Conservation (phyloP, 2,888 invertebrate genomes). For the Agrypnus murinus region DNA sequence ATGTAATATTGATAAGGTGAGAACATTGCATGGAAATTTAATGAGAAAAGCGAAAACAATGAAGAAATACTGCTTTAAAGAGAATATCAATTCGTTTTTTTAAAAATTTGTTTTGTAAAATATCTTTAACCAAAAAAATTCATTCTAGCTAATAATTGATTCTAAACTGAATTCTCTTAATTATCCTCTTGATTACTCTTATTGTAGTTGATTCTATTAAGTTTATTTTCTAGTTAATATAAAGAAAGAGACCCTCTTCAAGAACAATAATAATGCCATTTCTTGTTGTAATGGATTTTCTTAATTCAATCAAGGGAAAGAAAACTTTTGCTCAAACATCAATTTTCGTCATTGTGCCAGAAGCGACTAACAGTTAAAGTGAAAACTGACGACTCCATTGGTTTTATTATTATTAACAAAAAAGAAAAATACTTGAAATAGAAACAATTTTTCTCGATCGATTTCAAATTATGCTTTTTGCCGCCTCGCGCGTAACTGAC, state of each 20-base stretch:
- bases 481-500: no score
- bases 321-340: conserved; percentile 23
- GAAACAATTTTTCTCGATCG: no score
- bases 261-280: neutral
- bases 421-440: no score
- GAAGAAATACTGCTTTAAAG: no score
- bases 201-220: no score
- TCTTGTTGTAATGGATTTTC: conserved; percentile 20
- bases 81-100: no score
- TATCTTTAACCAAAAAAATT: neutral
- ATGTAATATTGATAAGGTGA: conserved; percentile 21
- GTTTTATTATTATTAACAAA: neutral
- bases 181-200: no score
- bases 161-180: no score
- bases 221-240: no score
- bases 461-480: no score
- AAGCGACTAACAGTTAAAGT: conserved; percentile 13
- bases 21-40: conserved; percentile 1
- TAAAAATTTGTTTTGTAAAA: no score
- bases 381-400: neutral
- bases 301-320: conserved; percentile 23
- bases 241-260: conserved; percentile 2
- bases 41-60: neutral
- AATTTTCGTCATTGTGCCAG: conserved; percentile 19
- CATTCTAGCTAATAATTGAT: no score